These are phyloP conservation scores for Excalfactoria chinensis DNA, from an alignment of 2,113 vertebrate species.

Conservation along the genomic window DNA sequence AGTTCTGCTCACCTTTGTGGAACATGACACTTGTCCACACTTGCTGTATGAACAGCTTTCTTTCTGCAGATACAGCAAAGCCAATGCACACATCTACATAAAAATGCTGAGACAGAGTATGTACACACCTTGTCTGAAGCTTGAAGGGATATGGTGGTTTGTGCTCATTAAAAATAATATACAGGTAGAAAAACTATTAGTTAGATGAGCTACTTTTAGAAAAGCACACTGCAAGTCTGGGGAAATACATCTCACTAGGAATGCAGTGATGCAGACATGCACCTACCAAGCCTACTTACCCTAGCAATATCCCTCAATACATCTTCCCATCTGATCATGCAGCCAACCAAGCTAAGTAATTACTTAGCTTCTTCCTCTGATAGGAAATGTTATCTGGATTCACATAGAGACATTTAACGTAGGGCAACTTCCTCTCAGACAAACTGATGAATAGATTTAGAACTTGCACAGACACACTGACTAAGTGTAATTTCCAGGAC, in stretches of 20 bases:
- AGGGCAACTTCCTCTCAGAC: neutral
- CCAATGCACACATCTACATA: too few species aligned
- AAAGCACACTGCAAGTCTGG: neutral
- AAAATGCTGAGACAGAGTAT: neutral
- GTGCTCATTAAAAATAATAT: neutral
- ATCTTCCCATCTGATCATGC: neutral
- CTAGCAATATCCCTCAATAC: neutral
- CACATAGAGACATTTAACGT: neutral
- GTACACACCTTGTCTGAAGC: neutral
- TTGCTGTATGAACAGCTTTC: fast-evolving
- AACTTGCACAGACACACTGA: too few species aligned
- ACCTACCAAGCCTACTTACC: neutral
- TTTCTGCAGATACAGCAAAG: neutral
- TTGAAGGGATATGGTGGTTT: neutral
- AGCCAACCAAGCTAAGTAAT: neutral
- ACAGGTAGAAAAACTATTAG: neutral
- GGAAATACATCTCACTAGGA: neutral
- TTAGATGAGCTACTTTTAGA: neutral
- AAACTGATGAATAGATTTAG: neutral
- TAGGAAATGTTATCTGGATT: neutral
- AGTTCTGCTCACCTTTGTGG: neutral
- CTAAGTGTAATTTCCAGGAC: neutral
- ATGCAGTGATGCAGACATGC: neutral
- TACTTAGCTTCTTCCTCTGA: neutral
- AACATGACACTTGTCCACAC: neutral